A percentile compares a stretch with the other conserved stretches of the same genome.
phyloP scores from a whole-genome alignment of 2,113 vertebrate species.

The Chaenogobius annularis region DNA sequence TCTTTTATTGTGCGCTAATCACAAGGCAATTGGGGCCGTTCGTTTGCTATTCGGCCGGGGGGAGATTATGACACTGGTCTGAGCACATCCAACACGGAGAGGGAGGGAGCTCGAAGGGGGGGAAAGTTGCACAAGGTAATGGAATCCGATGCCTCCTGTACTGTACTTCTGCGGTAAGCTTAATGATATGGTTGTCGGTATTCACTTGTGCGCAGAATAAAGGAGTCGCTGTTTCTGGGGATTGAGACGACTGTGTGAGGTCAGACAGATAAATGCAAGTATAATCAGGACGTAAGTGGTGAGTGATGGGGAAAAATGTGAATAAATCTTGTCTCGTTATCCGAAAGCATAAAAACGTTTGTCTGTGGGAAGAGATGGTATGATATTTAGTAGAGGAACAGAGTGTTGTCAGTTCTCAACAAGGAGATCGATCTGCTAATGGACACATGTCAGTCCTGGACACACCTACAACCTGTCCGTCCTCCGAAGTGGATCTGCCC shows the following conservation, averaged over 20 bases:
- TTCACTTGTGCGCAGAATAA: slow-evolving; percentile 49
- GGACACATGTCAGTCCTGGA: too few species aligned
- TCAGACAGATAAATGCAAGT: slow-evolving; percentile 43
- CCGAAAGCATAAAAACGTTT: slow-evolving; percentile 19
- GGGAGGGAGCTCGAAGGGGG: neutral
- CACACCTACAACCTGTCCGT: too few species aligned
- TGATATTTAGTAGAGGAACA: slow-evolving; percentile 38
- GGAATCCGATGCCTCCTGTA: slow-evolving; percentile 52
- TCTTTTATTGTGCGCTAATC: slow-evolving; percentile 77
- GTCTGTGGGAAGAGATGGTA: neutral
- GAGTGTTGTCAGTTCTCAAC: neutral
- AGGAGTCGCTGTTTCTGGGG: slow-evolving; percentile 33
- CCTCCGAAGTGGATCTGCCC: too few species aligned
- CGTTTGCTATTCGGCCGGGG: slow-evolving; percentile 43
- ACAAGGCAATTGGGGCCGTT: slow-evolving; percentile 71
- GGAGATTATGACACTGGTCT: slow-evolving; percentile 63
- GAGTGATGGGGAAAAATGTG: slow-evolving; percentile 16
- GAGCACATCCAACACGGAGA: slow-evolving; percentile 55
- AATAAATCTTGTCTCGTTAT: slow-evolving; percentile 54
- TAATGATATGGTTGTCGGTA: slow-evolving; percentile 61
- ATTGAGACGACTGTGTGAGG: slow-evolving; percentile 44
- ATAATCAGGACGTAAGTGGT: slow-evolving; percentile 48
- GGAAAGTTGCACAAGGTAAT: slow-evolving; percentile 48
- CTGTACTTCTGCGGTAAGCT: slow-evolving; percentile 43
- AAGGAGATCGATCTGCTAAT: too few species aligned